Evolutionary conservation across 2,113 vertebrate genomes (phyloP).

Genomic region (Corvus moneduloides): DNA sequence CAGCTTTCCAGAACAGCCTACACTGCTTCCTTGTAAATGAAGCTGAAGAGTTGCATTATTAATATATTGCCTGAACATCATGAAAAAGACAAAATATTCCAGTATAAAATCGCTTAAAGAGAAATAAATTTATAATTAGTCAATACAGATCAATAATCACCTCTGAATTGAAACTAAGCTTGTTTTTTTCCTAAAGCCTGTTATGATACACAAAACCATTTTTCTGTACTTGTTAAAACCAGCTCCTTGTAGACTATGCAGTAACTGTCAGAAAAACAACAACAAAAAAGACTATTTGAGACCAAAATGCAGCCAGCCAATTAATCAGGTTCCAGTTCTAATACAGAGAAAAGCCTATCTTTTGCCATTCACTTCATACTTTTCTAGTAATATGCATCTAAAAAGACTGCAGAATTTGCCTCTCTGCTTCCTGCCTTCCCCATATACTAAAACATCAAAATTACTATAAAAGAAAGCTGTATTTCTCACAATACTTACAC

Average conservation of each 20-base stretch:
- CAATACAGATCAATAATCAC: neutral
- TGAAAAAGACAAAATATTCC: neutral
- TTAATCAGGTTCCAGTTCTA: neutral
- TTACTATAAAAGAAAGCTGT: neutral
- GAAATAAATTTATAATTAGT: neutral
- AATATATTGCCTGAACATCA: neutral
- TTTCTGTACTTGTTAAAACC: neutral
- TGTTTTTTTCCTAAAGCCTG: neutral
- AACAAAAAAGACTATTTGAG: neutral
- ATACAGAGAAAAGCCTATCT: neutral
- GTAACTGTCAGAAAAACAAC: neutral
- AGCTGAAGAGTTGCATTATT: neutral
- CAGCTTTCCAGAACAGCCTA: neutral
- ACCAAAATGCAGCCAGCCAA: neutral
- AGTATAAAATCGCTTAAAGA: neutral
- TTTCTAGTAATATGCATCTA: neutral
- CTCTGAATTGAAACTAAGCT: neutral
- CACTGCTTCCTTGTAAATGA: neutral
- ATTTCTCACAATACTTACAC: neutral
- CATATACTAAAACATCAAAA: neutral
- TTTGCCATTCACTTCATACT: neutral
- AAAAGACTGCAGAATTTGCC: neutral
- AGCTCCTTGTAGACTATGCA: neutral
- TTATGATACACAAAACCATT: neutral
- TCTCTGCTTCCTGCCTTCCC: neutral